Conservation (phyloP, 2,797 vertebrate genomes). For the Sebastes reedi region DNA sequence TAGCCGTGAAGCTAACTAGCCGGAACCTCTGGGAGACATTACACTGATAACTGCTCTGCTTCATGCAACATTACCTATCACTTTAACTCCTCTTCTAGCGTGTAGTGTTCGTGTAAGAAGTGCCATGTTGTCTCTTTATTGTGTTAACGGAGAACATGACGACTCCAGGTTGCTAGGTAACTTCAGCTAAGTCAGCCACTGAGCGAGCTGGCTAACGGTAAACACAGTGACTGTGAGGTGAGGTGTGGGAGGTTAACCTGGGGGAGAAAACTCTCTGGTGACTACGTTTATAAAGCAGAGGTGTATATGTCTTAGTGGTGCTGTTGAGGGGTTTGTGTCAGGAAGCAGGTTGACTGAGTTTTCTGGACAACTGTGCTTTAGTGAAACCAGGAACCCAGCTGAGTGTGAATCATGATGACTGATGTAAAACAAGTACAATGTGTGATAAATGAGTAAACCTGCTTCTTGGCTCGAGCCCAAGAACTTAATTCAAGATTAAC, state of each 20-base stretch:
- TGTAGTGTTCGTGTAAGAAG: neutral
- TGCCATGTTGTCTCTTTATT: constrained; percentile 17
- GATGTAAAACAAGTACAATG: neutral
- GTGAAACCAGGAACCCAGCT: constrained; percentile 14
- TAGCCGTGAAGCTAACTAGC: constrained; percentile 71
- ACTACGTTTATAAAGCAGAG: neutral
- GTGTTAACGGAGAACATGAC: neutral
- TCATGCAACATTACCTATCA: neutral
- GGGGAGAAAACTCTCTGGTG: neutral
- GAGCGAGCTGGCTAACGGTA: constrained; percentile 42
- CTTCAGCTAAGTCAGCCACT: constrained; percentile 55
- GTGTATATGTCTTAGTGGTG: neutral
- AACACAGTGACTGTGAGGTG: constrained; percentile 19
- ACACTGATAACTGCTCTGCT: neutral
- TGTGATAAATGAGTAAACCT: neutral
- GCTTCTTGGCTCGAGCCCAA: neutral
- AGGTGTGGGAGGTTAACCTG: neutral
- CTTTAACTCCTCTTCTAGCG: neutral
- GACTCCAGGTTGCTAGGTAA: constrained; percentile 48
- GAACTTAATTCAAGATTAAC: neutral
- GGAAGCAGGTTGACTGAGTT: neutral
- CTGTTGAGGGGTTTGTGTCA: neutral
- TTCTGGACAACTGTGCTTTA: neutral
- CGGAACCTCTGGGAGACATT: constrained; percentile 31
- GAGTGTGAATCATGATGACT: neutral